Percentiles rank a stretch among this genome's conserved stretches.
These are phyloP conservation scores for Hyalella azteca DNA, from an alignment of 2,888 invertebrate species.

Conservation along the genomic window DNA sequence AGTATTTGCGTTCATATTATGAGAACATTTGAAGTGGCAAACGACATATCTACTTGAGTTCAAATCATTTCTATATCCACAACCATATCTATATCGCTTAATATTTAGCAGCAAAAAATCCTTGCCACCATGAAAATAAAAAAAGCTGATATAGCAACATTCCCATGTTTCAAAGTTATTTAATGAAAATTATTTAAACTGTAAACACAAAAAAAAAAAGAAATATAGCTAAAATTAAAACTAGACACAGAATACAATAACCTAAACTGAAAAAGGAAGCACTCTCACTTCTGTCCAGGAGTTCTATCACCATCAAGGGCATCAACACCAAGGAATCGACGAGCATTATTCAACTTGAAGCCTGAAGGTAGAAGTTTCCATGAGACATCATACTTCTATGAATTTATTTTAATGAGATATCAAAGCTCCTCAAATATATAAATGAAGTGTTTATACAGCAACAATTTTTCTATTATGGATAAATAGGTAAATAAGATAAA, in stretches of 20 bases:
- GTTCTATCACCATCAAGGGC: slow-evolving; percentile 7
- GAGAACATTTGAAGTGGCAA: too few relatives aligned
- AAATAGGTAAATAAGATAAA: too few relatives aligned
- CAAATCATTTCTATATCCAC: too few relatives aligned
- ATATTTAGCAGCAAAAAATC: background rate
- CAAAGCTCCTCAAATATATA: too few relatives aligned
- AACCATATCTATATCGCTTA: too few relatives aligned
- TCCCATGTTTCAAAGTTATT: background rate
- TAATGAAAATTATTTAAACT: background rate
- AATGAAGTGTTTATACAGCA: too few relatives aligned
- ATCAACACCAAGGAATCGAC: background rate
- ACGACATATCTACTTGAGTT: too few relatives aligned
- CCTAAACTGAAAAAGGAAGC: background rate
- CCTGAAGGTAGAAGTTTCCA: background rate
- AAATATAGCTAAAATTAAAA: background rate
- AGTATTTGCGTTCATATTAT: too few relatives aligned
- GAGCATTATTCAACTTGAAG: background rate
- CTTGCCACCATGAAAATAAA: background rate
- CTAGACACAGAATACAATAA: background rate
- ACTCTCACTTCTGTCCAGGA: background rate
- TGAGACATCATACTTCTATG: too few relatives aligned
- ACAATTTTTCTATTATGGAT: too few relatives aligned
- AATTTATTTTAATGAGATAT: too few relatives aligned
- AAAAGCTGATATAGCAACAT: background rate
- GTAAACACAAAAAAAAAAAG: background rate